phyloP scores from a whole-genome alignment of 2,113 vertebrate species.

The Hippocampus abdominalis region DNA sequence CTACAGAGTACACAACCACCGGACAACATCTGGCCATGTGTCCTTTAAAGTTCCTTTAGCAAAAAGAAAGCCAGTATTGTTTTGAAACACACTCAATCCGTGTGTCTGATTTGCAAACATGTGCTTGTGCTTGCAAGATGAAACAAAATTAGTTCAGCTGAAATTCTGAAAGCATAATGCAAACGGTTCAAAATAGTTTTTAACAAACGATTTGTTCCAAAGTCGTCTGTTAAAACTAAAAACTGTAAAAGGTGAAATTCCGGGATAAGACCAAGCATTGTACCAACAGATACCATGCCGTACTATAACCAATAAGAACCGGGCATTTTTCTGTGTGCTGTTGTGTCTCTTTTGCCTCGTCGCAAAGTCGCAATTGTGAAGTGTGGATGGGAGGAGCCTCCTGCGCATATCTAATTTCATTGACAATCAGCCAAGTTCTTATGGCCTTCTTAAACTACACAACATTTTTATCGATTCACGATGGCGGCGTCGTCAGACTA shows the following conservation, averaged over 20 bases:
- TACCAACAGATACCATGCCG: neutral
- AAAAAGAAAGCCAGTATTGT: conserved; percentile 75
- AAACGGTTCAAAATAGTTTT: neutral
- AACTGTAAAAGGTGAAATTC: neutral
- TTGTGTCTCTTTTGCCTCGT: neutral
- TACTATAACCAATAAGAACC: neutral
- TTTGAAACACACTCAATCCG: conserved; percentile 34
- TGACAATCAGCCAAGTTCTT: too few species aligned
- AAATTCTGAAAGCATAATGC: neutral
- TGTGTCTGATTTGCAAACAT: conserved; percentile 34
- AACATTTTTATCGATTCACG: too few species aligned
- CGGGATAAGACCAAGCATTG: neutral
- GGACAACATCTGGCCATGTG: conserved; percentile 69
- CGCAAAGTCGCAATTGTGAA: neutral
- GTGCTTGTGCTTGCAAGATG: conserved; percentile 37
- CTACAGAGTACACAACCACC: conserved; percentile 39
- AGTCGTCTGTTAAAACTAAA: neutral
- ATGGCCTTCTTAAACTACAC: too few species aligned
- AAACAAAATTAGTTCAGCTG: neutral
- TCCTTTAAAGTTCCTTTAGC: conserved; percentile 51
- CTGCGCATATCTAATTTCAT: neutral
- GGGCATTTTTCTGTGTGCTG: neutral
- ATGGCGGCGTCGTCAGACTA: too few species aligned
- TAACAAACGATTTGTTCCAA: too few species aligned
- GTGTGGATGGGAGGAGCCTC: neutral